Evolutionary conservation across 2,888 invertebrate genomes (phyloP).

Genomic region (Amiota communis): DNA sequence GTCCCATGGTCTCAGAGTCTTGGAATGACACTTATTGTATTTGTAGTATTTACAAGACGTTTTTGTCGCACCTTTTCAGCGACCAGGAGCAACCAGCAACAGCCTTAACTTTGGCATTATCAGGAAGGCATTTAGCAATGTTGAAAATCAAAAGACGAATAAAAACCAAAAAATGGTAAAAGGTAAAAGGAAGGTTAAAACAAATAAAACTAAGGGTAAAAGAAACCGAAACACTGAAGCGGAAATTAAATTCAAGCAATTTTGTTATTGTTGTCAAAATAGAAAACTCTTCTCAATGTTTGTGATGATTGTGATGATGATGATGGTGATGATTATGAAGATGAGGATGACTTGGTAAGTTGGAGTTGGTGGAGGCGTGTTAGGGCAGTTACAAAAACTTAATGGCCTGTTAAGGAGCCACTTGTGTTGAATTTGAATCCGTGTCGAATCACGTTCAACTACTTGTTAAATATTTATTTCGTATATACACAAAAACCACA

Average conservation of each 20-base stretch:
- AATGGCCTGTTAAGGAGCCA: constrained; percentile 29
- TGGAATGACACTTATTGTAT: no score
- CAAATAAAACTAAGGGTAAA: no score
- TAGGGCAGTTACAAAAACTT: constrained; percentile 2
- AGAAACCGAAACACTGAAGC: neutral
- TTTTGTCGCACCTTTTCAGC: no score
- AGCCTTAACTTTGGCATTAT: neutral
- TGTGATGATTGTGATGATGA: no score
- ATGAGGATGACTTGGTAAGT: neutral
- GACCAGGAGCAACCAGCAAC: neutral
- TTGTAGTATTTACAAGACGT: no score
- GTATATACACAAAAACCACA: constrained; percentile 15
- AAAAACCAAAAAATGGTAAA: no score
- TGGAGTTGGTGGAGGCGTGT: neutral
- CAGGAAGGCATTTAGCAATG: constrained; percentile 3
- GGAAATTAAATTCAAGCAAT: constrained; percentile 25
- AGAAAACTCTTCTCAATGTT: neutral
- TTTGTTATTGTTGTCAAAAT: constrained; percentile 3
- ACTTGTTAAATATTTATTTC: constrained; percentile 29
- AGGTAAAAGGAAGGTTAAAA: no score
- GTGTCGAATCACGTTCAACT: constrained; percentile 29
- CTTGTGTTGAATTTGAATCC: constrained; percentile 27
- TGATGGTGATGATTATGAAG: neutral
- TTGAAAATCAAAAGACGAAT: no score
- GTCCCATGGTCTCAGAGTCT: no score